Evolutionary conservation across 2,113 vertebrate genomes (phyloP), one percentile per base, ranked within the genome.

Genomic region (Oryzias curvinotus): DNA sequence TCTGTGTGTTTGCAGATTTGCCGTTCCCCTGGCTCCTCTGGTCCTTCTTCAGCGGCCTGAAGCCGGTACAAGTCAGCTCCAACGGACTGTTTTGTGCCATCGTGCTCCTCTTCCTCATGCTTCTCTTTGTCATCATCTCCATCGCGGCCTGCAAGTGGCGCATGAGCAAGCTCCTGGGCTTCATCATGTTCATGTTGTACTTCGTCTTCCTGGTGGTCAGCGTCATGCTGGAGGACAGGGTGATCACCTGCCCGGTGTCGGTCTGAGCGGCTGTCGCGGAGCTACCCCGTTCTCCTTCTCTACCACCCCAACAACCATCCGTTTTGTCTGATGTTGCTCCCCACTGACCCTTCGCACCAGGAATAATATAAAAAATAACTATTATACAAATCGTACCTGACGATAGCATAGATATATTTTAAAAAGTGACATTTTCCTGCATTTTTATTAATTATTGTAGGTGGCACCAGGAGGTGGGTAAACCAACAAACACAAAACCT

Each of bases 1-100:
- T 19, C 25, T 63, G 57, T 83, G 49, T 74, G 1, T 65, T 53
- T 43, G 49, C 93, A 98, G 96, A 23, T 92, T n/a, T 98, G 65
- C 96, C 96, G 0, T 92, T 98, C 72, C 96, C 96, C 0, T 98
- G 96, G 96, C 92, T 98, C 51, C 75, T 98, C 25, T 96, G 82
- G 77, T 90, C 95, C 68, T 12, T 89, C 8, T 75, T 91, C 66
- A 93, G 89, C 69, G 75, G 62, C 41, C 53, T 97, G 71, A 30
- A 60, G 1, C 91, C 96, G 0, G 93, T 98, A 81, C 49, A 85
- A 1, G 96, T 98, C 73, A 97, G 96, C 92, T 98, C 96, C 92
- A 98, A 98, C 1, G 96, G 96, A 51, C 92, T 98, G 54, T 98
- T 98, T 93, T 98, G 96, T 1, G 96, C 96, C 1, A 98, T 98